Conservation (phyloP, 2,113 vertebrate species). For the Leptosomus discolor region DNA sequence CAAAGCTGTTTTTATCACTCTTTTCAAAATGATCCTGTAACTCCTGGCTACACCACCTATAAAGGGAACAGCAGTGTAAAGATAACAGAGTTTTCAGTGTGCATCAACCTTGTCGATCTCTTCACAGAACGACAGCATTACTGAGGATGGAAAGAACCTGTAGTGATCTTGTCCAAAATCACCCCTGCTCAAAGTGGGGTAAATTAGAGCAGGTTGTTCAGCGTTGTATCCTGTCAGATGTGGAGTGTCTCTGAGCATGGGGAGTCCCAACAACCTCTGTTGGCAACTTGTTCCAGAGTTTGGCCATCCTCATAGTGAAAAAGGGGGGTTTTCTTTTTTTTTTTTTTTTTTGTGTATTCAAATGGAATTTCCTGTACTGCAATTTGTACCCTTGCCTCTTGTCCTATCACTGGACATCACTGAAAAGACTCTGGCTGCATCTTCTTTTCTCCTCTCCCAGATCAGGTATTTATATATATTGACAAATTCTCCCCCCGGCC, state of each 20-base stretch:
- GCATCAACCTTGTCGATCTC: background rate
- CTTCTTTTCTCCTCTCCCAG: background rate
- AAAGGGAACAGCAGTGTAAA: background rate
- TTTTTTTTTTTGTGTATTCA: background rate
- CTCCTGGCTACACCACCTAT: background rate
- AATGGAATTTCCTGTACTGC: background rate
- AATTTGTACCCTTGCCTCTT: background rate
- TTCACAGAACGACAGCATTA: background rate
- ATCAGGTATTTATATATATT: background rate
- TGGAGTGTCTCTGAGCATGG: background rate
- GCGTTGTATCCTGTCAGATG: accelerated
- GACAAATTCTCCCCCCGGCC: accelerated
- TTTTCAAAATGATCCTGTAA: background rate
- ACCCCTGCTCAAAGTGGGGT: background rate
- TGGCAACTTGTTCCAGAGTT: background rate
- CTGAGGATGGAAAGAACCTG: background rate
- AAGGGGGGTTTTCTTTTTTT: background rate
- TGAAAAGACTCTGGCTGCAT: background rate
- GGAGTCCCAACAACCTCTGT: background rate
- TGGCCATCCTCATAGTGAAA: background rate
- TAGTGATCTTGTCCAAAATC: background rate
- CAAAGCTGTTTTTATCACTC: background rate
- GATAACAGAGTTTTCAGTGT: background rate
- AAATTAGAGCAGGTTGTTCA: background rate
- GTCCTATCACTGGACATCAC: too few relatives aligned